Evolutionary conservation across 1,140 invertebrate species (phyloP).

Genomic region (Zaprionus nigranus): DNA sequence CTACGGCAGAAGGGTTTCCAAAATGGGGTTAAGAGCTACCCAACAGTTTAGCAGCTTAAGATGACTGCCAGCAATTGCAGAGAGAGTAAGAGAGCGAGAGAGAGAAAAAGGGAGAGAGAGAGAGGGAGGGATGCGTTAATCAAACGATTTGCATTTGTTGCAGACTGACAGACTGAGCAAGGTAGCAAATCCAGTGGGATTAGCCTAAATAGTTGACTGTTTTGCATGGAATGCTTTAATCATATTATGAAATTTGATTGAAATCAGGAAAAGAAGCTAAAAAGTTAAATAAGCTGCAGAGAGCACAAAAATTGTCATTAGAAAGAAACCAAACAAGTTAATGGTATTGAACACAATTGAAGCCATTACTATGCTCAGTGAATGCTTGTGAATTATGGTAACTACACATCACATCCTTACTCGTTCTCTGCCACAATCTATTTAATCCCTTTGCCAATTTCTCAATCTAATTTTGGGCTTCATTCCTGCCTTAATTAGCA

Average conservation of each 20-base stretch:
- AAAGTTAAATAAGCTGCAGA: neutral
- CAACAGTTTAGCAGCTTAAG: slow-evolving; percentile 59
- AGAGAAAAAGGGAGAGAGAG: no score
- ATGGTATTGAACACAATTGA: neutral
- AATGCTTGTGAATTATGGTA: no score
- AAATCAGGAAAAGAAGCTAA: neutral
- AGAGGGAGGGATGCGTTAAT: slow-evolving; percentile 6
- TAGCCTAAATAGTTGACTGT: slow-evolving; percentile 9
- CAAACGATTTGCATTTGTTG: slow-evolving; percentile 35
- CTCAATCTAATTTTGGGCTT: neutral
- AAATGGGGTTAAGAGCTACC: slow-evolving; percentile 57
- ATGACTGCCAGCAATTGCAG: slow-evolving; percentile 8
- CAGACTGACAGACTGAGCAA: neutral
- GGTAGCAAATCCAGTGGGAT: neutral
- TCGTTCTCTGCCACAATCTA: neutral
- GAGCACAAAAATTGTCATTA: neutral
- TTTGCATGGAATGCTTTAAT: neutral
- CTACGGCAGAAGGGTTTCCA: slow-evolving; percentile 28
- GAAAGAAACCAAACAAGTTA: neutral
- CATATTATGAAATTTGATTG: slow-evolving; percentile 4
- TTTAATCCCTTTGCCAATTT: neutral
- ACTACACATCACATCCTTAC: no score
- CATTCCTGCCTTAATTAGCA: slow-evolving; percentile 26
- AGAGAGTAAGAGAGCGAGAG: no score
- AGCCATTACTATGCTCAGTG: no score